phyloP scores from a whole-genome alignment of 2,797 vertebrate species.

The Halcyon badia region DNA sequence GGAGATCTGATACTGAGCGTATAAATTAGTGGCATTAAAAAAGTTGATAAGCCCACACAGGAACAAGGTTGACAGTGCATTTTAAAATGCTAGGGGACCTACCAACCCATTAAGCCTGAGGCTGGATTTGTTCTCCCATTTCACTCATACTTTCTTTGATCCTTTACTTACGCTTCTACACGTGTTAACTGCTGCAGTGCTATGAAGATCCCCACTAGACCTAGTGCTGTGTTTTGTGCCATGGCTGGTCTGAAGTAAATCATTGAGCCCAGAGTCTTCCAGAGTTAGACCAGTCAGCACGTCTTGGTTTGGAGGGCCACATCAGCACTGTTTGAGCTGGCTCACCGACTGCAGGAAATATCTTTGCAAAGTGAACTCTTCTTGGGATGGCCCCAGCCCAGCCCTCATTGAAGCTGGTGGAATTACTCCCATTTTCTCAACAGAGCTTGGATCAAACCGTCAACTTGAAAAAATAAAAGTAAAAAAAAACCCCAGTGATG shows the following conservation, averaged over 20 bases:
- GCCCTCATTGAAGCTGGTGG: background rate
- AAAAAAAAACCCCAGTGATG: background rate
- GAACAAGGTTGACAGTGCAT: background rate
- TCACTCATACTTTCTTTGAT: background rate
- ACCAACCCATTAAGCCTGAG: background rate
- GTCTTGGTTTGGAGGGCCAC: background rate
- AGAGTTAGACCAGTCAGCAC: background rate
- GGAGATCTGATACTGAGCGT: background rate
- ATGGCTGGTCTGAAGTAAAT: background rate
- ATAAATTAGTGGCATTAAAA: background rate
- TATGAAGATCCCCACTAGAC: background rate
- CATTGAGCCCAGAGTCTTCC: background rate
- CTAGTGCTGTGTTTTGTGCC: background rate
- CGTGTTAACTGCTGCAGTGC: background rate
- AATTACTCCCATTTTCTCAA: slow-evolving; percentile 51
- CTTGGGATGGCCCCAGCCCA: slow-evolving; percentile 23
- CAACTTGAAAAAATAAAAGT: background rate
- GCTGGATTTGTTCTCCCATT: background rate
- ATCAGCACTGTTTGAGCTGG: slow-evolving; percentile 53
- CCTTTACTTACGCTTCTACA: background rate
- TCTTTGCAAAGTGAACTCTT: slow-evolving; percentile 22
- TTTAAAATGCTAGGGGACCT: background rate
- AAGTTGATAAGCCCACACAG: background rate
- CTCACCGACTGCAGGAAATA: slow-evolving; percentile 40
- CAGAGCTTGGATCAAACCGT: background rate